phyloP scores from a whole-genome alignment of 2,113 vertebrate species.

The Astatotilapia flaviijosephi region DNA sequence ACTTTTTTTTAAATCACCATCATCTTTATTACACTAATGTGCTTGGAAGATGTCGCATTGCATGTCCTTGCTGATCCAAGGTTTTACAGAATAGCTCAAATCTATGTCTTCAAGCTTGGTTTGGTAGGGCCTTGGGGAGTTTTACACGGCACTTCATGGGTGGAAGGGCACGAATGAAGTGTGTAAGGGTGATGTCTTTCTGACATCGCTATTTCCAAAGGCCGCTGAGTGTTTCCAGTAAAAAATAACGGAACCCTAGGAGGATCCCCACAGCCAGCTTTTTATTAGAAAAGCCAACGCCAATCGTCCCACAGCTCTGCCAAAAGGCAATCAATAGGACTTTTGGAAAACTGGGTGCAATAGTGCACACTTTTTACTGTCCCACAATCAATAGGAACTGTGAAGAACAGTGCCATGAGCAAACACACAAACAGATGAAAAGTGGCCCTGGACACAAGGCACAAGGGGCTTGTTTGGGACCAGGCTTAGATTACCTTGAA shows the following conservation, averaged over 20 bases:
- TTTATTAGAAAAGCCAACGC: slow-evolving; percentile 27
- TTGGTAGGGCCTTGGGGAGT: slow-evolving; percentile 26
- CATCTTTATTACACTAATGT: slow-evolving; percentile 7
- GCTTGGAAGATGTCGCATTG: not conserved
- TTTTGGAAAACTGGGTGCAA: slow-evolving; percentile 58
- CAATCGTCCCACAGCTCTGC: slow-evolving; percentile 35
- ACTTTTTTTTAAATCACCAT: slow-evolving; percentile 7
- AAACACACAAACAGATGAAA: slow-evolving; percentile 19
- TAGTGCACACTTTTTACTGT: slow-evolving; percentile 52
- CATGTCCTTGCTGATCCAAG: slow-evolving; percentile 18
- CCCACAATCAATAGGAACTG: slow-evolving; percentile 47
- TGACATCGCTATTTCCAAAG: slow-evolving; percentile 48
- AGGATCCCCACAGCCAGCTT: slow-evolving; percentile 24
- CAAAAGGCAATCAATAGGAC: slow-evolving; percentile 61
- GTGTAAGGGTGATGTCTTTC: slow-evolving; percentile 36
- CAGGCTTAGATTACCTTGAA: slow-evolving; percentile 30
- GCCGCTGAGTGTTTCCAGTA: slow-evolving; percentile 7
- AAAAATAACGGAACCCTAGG: not conserved
- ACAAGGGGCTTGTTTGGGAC: slow-evolving; percentile 21
- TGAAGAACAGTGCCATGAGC: slow-evolving; percentile 31
- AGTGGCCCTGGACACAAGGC: not conserved
- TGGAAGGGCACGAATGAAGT: slow-evolving; percentile 35
- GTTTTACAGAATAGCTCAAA: slow-evolving; percentile 16
- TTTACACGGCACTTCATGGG: slow-evolving; percentile 6
- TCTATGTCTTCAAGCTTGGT: slow-evolving; percentile 14